Evolutionary conservation across 1,140 invertebrate species (phyloP).

Genomic region (Cheumatopsyche charites): DNA sequence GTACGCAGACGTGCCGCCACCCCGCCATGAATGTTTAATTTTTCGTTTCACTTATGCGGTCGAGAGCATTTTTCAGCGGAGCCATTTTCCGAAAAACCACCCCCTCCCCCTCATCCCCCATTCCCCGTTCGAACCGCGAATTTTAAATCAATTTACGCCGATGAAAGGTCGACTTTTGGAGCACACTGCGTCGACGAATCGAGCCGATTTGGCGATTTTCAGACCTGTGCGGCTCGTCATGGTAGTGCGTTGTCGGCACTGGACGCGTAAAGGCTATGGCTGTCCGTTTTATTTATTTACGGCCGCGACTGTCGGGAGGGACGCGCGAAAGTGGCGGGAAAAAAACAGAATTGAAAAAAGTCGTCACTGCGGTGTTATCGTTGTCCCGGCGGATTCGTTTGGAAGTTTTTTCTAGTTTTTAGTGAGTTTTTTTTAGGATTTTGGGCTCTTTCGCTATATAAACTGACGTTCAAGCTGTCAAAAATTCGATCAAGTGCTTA

Average conservation of each 20-base stretch:
- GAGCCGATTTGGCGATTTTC: background rate
- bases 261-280: background rate
- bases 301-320: background rate
- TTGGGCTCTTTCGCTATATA: no score
- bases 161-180: conserved; percentile 23
- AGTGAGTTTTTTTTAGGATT: no score
- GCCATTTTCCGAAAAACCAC: no score
- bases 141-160: conserved; percentile 41
- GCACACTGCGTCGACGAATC: background rate
- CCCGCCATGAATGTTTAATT: conserved; percentile 39
- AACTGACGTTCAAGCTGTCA: no score
- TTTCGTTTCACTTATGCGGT: conserved; percentile 34
- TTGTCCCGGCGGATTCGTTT: no score
- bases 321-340: background rate
- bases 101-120: no score
- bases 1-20: background rate
- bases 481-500: no score
- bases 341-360: no score
- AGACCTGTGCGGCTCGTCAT: background rate
- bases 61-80: conserved; percentile 28
- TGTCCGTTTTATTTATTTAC: conserved; percentile 12
- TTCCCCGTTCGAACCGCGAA: conserved; percentile 20
- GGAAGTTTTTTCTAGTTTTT: no score
- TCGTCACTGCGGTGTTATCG: no score
- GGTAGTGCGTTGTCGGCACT: no score